phyloP scores from a whole-genome alignment of 64 coral and sea anemone species.

The Acropora tenuis region DNA sequence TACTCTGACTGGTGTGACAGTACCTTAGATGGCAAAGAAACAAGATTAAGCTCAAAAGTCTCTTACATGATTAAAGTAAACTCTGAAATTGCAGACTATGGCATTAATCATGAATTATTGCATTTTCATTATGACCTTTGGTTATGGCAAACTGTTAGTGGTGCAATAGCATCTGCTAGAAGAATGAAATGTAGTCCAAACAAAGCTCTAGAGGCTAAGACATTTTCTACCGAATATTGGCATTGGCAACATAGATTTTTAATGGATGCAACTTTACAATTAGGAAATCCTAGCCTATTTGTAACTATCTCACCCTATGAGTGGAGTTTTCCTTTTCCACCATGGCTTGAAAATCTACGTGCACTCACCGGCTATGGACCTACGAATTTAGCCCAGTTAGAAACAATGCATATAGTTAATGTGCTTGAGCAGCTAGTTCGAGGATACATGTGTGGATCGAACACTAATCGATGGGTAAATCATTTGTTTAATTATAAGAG shows the following conservation, averaged over 20 bases:
- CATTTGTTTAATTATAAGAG: constrained; percentile 39
- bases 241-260: constrained; percentile 46
- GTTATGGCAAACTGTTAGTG: constrained; percentile 49
- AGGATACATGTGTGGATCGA: constrained; percentile 52
- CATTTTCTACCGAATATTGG: constrained; percentile 52
- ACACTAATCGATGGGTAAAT: constrained; percentile 43
- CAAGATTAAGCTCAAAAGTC: background rate
- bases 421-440: constrained; percentile 56
- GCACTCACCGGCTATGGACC: background rate
- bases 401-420: constrained; percentile 57
- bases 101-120: background rate
- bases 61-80: background rate
- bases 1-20: background rate
- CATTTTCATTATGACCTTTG: constrained; percentile 63
- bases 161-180: background rate
- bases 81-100: background rate
- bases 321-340: constrained; percentile 12
- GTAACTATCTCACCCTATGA: background rate
- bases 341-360: background rate
- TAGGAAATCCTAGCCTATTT: constrained; percentile 17
- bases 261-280: constrained; percentile 34
- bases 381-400: background rate
- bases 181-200: constrained; percentile 1
- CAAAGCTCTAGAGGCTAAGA: constrained; percentile 35
- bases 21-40: background rate